A percentile compares a stretch with the other conserved stretches of the same genome.
Conservation (phyloP, 1,140 invertebrate genomes). For the Heliothis virescens region DNA sequence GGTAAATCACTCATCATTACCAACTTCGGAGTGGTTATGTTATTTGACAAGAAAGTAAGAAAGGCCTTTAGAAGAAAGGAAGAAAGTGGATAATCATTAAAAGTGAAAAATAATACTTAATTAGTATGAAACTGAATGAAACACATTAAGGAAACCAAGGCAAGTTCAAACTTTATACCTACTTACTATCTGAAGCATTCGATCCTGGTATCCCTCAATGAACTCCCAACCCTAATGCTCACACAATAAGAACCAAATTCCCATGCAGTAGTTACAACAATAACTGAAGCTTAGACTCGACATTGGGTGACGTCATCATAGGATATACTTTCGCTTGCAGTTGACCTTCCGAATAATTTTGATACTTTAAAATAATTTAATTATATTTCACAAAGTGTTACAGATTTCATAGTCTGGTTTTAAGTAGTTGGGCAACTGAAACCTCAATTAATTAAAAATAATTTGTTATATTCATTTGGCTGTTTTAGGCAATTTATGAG, state of each 20-base stretch:
- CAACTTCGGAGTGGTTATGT: no score
- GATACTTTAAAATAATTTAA: neutral
- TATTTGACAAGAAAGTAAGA: no score
- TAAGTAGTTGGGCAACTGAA: no score
- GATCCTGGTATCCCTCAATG: neutral
- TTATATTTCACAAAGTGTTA: neutral
- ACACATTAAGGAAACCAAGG: neutral
- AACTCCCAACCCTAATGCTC: neutral
- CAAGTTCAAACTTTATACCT: no score
- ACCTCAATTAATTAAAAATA: no score
- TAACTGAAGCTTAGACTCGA: neutral
- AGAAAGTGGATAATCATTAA: no score
- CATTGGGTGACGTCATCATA: conserved; percentile 28
- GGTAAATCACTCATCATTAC: no score
- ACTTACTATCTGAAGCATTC: neutral
- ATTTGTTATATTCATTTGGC: no score
- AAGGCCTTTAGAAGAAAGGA: no score
- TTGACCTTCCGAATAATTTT: conserved; percentile 21
- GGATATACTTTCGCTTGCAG: conserved; percentile 42
- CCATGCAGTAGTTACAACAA: neutral
- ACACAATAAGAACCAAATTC: neutral
- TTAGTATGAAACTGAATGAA: neutral
- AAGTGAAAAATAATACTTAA: no score
- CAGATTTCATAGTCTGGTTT: no score
- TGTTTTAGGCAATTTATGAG: no score